A percentile compares a stretch with the other conserved stretches of the same genome.
These are phyloP conservation scores for Spheniscus mendiculus DNA, from an alignment of 2,113 vertebrate species.

Conservation along the genomic window DNA sequence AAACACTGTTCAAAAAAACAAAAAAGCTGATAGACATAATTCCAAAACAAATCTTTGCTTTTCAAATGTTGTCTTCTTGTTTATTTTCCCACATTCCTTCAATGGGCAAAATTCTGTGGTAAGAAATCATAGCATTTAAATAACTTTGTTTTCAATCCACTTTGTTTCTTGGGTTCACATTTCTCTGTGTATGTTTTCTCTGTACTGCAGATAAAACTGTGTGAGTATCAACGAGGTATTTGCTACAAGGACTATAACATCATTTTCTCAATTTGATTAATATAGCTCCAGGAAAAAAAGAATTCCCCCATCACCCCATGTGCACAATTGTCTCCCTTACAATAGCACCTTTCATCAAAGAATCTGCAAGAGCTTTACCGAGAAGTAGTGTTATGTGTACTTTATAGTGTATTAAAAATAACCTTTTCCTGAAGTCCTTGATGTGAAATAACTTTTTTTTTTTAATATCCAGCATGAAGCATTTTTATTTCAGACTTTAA, in stretches of 20 bases:
- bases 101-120: not conserved
- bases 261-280: not conserved
- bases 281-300: not conserved
- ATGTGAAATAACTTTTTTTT: not conserved
- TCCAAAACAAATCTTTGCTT: slow-evolving; percentile 23
- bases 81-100: slow-evolving; percentile 23
- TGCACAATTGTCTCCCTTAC: not conserved
- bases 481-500: not conserved
- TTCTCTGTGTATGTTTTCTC: not conserved
- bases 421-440: not conserved
- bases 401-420: not conserved
- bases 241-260: not conserved
- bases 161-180: not conserved
- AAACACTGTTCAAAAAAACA: not conserved
- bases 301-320: not conserved
- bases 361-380: not conserved
- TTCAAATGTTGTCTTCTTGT: not conserved
- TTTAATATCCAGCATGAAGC: not conserved
- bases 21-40: not conserved
- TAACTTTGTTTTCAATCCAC: not conserved
- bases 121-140: not conserved
- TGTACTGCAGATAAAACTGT: not conserved
- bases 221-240: not conserved
- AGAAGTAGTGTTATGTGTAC: not conserved
- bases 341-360: not conserved